Conservation (phyloP, 1,140 invertebrate species). For the Lepidurus packardi region DNA sequence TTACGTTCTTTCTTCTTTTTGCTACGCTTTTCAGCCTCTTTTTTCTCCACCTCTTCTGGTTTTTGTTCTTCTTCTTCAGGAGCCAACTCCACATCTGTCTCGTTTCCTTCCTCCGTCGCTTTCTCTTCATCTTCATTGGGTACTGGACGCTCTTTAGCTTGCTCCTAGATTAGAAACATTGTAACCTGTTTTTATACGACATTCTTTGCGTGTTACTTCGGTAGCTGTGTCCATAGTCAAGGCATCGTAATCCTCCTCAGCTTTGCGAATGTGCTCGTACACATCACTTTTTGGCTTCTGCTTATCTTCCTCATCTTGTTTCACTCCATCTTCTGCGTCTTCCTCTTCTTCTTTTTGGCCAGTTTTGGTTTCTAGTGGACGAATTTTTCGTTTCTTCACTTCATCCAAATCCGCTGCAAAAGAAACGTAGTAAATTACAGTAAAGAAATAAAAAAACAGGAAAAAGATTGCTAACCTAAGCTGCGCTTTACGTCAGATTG, state of each 20-base stretch:
- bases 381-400: slow-evolving; percentile 30
- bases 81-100: not conserved
- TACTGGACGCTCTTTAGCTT: slow-evolving; percentile 66
- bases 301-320: slow-evolving; percentile 36
- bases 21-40: slow-evolving; percentile 30
- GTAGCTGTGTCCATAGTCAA: slow-evolving; percentile 56
- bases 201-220: slow-evolving; percentile 38
- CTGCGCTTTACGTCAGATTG: slow-evolving; percentile 35
- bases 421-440: not conserved
- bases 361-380: slow-evolving; percentile 30
- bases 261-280: slow-evolving; percentile 32
- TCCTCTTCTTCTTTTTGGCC: slow-evolving; percentile 40
- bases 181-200: not conserved
- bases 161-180: slow-evolving; percentile 52
- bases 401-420: slow-evolving; percentile 23
- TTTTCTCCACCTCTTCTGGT: slow-evolving; percentile 39
- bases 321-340: slow-evolving; percentile 39
- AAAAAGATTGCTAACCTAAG: not conserved
- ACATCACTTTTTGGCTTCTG: slow-evolving; percentile 34
- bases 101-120: slow-evolving; percentile 45
- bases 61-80: slow-evolving; percentile 35
- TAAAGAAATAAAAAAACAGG: not conserved
- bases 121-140: slow-evolving; percentile 56
- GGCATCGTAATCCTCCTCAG: slow-evolving; percentile 44
- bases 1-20: slow-evolving; percentile 36